Conservation (phyloP, 2,888 invertebrate species). For the Parnassius apollo region DNA sequence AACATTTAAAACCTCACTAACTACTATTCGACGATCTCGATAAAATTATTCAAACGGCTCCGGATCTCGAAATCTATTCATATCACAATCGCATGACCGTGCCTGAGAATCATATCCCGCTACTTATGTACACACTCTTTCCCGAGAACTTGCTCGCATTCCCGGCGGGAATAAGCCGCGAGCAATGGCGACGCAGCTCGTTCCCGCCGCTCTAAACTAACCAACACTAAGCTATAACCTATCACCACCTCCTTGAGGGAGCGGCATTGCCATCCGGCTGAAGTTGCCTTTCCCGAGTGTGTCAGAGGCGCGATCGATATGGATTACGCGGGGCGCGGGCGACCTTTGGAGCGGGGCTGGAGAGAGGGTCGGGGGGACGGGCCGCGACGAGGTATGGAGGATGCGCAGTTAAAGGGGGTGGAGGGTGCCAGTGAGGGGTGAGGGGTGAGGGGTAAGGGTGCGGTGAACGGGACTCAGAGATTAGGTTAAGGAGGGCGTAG, state of each 20-base stretch:
- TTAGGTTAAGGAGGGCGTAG: conserved; percentile 73
- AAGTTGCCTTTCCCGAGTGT: conserved; percentile 61
- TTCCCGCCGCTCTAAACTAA: conserved; percentile 51
- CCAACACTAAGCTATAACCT: conserved; percentile 58
- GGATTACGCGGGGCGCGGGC: conserved; percentile 60
- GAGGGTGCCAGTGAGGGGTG: conserved; percentile 28
- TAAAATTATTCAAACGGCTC: conserved; percentile 74
- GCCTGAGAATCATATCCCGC: conserved; percentile 79
- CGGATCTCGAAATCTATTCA: conserved; percentile 79
- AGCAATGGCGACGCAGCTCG: conserved; percentile 32
- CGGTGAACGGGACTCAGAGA: conserved; percentile 41
- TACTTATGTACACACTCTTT: conserved; percentile 78
- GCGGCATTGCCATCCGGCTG: conserved; percentile 46
- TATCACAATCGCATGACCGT: conserved; percentile 81
- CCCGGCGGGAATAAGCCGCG: conserved; percentile 45
- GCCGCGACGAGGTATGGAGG: conserved; percentile 24
- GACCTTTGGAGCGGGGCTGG: conserved; percentile 36
- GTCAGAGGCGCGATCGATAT: conserved; percentile 69
- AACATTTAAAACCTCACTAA: conserved; percentile 81
- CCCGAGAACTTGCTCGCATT: conserved; percentile 51
- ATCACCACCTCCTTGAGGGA: conserved; percentile 49
- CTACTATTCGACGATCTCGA: conserved; percentile 78
- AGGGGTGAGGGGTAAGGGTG: conserved; percentile 9
- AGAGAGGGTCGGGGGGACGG: conserved; percentile 33
- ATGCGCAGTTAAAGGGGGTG: conserved; percentile 22